Conservation (phyloP, 2,797 vertebrate genomes). For the Hemibagrus guttatus region DNA sequence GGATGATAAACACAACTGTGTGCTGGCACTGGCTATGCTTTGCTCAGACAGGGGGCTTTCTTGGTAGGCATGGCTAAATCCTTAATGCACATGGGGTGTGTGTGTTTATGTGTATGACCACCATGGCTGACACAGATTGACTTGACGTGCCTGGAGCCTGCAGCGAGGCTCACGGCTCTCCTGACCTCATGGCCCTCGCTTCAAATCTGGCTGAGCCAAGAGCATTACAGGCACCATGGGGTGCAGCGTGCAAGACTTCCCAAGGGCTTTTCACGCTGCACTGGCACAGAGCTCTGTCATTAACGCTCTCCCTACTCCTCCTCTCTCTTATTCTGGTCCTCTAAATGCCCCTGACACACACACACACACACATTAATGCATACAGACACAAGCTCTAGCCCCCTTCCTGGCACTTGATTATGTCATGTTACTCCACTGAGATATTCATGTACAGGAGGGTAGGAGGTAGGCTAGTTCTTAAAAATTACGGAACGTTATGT, state of each 20-base stretch:
- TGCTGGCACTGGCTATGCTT: constrained; percentile 24
- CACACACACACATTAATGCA: not conserved
- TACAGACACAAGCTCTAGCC: not conserved
- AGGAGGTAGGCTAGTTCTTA: not conserved
- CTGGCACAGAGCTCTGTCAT: constrained; percentile 40
- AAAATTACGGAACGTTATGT: not conserved
- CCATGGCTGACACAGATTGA: constrained; percentile 59
- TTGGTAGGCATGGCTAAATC: constrained; percentile 44
- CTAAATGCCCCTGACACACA: constrained; percentile 12
- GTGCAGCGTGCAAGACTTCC: constrained; percentile 39
- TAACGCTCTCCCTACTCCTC: constrained; percentile 24
- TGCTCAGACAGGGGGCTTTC: constrained; percentile 19
- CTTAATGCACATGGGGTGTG: constrained; percentile 40
- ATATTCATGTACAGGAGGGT: not conserved
- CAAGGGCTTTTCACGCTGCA: constrained; percentile 44
- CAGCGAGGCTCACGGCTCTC: constrained; percentile 20
- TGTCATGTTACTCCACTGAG: not conserved
- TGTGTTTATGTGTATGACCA: constrained; percentile 23
- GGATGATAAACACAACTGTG: constrained; percentile 27
- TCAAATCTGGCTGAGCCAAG: constrained; percentile 48
- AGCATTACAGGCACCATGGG: constrained; percentile 49
- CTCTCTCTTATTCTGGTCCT: constrained; percentile 10
- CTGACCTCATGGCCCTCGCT: constrained; percentile 42
- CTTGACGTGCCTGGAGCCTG: constrained; percentile 57
- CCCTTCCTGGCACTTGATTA: not conserved